A percentile compares a stretch with the other conserved stretches of the same genome.
Evolutionary conservation across 2,888 invertebrate species (phyloP).

Genomic region (Pheosia gnoma): DNA sequence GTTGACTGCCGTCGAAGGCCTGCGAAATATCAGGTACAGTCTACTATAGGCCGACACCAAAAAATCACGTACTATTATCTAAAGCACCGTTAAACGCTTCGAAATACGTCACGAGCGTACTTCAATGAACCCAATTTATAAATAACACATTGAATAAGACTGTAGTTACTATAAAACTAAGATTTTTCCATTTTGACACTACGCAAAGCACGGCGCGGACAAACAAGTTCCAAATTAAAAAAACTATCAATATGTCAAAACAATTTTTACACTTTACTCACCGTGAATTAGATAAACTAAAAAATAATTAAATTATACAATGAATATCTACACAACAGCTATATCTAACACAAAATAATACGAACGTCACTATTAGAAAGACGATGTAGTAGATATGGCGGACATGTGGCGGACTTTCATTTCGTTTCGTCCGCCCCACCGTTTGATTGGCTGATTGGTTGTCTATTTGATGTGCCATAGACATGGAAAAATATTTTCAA

Average conservation of each 20-base stretch:
- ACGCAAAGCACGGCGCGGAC: slow-evolving; percentile 70
- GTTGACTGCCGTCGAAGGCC: slow-evolving; percentile 68
- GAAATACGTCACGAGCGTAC: slow-evolving; percentile 39
- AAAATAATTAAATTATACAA: slow-evolving; percentile 77
- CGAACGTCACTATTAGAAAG: slow-evolving; percentile 77
- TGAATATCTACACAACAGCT: slow-evolving; percentile 72
- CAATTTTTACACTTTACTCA: slow-evolving; percentile 59
- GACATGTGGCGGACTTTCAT: slow-evolving; percentile 81
- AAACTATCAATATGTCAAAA: slow-evolving; percentile 52
- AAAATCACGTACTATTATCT: slow-evolving; percentile 37
- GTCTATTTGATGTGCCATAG: slow-evolving; percentile 43
- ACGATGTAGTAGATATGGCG: slow-evolving; percentile 79
- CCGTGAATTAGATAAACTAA: slow-evolving; percentile 70
- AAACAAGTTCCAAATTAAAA: slow-evolving; percentile 61
- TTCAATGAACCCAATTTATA: slow-evolving; percentile 34
- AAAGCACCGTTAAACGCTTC: slow-evolving; percentile 34
- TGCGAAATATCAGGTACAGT: slow-evolving; percentile 60
- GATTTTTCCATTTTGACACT: slow-evolving; percentile 77
- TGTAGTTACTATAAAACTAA: slow-evolving; percentile 52
- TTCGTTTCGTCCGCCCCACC: slow-evolving; percentile 58
- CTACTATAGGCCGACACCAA: slow-evolving; percentile 46
- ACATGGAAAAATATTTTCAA: slow-evolving; percentile 7
- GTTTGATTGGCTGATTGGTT: slow-evolving; percentile 50
- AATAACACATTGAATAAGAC: slow-evolving; percentile 50
- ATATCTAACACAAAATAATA: slow-evolving; percentile 77